Evolutionary conservation across 2,888 invertebrate genomes (phyloP).

Genomic region (Drosophila mercatorum): DNA sequence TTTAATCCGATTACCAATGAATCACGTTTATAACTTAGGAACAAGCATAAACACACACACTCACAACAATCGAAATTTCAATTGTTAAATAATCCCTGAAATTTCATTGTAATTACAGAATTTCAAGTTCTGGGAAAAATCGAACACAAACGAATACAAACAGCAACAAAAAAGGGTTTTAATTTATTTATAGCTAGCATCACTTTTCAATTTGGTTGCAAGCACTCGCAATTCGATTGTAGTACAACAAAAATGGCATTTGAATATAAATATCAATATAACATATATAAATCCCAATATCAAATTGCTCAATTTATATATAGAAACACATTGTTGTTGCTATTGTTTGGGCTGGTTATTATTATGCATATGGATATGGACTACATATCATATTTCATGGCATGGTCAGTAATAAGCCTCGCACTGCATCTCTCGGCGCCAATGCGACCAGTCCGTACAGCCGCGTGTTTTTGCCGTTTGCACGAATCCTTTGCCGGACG

Average conservation of each 20-base stretch:
- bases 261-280: not conserved
- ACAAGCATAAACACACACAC: not conserved
- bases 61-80: not conserved
- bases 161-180: not conserved
- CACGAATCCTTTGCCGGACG: slow-evolving; percentile 75
- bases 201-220: slow-evolving; percentile 8
- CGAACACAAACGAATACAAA: not conserved
- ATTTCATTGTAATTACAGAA: not conserved
- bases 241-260: slow-evolving; percentile 21
- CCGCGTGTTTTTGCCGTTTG: slow-evolving; percentile 68
- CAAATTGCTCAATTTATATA: not conserved
- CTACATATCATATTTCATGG: slow-evolving; percentile 11
- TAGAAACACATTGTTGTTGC: slow-evolving; percentile 1
- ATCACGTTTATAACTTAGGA: not conserved
- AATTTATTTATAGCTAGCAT: slow-evolving; percentile 17
- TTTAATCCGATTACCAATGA: not conserved
- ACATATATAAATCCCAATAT: not conserved
- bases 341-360: slow-evolving; percentile 15
- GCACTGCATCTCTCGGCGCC: slow-evolving; percentile 76
- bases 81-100: not conserved
- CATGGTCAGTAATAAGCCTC: slow-evolving; percentile 68
- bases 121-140: not conserved
- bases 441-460: slow-evolving; percentile 76
- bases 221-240: not conserved
- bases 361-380: slow-evolving; percentile 11